These are phyloP conservation scores for Sycophaga agraensis DNA, from an alignment of 1,140 invertebrate species.

Conservation along the genomic window DNA sequence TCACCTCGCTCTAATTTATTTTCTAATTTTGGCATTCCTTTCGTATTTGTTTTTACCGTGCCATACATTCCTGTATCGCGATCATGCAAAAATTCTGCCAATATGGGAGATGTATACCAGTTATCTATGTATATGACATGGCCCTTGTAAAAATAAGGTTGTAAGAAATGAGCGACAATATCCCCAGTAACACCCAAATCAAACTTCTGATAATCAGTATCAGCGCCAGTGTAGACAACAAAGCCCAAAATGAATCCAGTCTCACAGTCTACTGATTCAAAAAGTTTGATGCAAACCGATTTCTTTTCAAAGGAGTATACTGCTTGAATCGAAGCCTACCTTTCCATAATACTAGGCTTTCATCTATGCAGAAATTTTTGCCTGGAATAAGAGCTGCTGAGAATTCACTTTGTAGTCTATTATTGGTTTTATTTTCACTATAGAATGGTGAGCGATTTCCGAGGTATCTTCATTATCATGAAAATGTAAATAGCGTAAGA, in stretches of 20 bases:
- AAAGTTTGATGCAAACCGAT: neutral
- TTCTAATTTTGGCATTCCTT: neutral
- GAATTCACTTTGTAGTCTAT: constrained; percentile 30
- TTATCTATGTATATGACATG: too few species aligned
- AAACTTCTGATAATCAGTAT: neutral
- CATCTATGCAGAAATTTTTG: constrained; percentile 13
- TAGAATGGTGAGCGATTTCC: constrained; percentile 25
- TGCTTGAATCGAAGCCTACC: neutral
- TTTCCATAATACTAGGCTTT: neutral
- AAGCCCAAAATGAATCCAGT: neutral
- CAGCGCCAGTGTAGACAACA: neutral
- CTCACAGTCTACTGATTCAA: neutral
- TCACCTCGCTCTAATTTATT: neutral
- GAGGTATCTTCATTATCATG: constrained; percentile 7
- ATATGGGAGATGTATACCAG: too few species aligned
- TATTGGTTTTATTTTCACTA: constrained; percentile 23
- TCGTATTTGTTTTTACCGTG: neutral
- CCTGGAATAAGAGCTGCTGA: constrained; percentile 25
- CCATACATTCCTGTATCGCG: neutral
- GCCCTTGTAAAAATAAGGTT: neutral
- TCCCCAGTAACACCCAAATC: neutral
- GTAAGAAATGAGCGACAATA: neutral
- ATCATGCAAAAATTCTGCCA: too few species aligned
- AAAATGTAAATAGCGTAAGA: constrained; percentile 23
- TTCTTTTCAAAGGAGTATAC: neutral